Evolutionary conservation across 2,888 invertebrate genomes (phyloP).

Genomic region (Atethmia centrago): DNA sequence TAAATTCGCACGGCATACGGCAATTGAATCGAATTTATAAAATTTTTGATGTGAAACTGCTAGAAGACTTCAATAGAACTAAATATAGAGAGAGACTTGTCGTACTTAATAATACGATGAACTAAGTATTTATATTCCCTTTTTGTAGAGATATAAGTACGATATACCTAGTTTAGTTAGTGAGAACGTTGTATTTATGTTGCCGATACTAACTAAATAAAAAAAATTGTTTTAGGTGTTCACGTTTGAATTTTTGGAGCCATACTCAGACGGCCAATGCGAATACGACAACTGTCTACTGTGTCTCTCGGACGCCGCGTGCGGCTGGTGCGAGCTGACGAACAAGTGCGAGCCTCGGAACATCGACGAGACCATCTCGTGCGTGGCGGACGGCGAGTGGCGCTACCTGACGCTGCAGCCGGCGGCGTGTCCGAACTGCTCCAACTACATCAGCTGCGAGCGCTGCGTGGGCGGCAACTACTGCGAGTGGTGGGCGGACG

Average conservation of each 20-base stretch:
- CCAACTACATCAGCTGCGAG: slow-evolving; percentile 96
- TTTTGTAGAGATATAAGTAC: not conserved
- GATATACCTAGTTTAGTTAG: not conserved
- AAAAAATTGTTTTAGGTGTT: slow-evolving; percentile 89
- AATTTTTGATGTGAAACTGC: not conserved
- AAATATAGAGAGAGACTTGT: not conserved
- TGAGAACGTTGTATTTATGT: not conserved
- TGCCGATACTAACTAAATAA: not conserved
- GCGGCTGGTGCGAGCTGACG: slow-evolving; percentile 97
- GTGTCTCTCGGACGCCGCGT: slow-evolving; percentile 96
- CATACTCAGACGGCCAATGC: slow-evolving; percentile 95
- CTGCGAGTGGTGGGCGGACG: slow-evolving; percentile 98
- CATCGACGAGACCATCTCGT: slow-evolving; percentile 92
- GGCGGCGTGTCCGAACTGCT: slow-evolving; percentile 96
- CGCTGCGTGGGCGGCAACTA: slow-evolving; percentile 94
- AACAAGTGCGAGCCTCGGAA: slow-evolving; percentile 92
- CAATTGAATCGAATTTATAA: not conserved
- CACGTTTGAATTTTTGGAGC: slow-evolving; percentile 97
- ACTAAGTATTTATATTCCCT: not conserved
- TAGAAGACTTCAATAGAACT: not conserved
- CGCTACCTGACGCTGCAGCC: slow-evolving; percentile 95
- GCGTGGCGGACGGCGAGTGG: slow-evolving; percentile 92
- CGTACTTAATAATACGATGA: not conserved
- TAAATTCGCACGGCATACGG: not conserved
- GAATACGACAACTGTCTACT: slow-evolving; percentile 96